phyloP scores from a whole-genome alignment of 2,888 invertebrate genomes.

The Blera fallax region DNA sequence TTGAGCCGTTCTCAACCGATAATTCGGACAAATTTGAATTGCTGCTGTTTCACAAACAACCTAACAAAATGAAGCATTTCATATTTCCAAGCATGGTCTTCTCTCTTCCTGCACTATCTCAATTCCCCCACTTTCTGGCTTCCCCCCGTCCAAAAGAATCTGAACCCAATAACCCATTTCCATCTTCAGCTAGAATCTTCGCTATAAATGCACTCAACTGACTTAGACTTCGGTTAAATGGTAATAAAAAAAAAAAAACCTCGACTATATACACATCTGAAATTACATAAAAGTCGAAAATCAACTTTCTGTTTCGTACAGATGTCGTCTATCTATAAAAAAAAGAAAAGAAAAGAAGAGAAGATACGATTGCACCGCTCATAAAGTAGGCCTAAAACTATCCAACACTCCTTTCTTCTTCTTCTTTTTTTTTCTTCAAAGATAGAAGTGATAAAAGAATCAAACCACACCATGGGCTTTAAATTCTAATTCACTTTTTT shows the following conservation, averaged over 20 bases:
- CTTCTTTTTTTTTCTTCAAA: background rate
- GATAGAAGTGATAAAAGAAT: slow-evolving; percentile 12
- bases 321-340: slow-evolving; percentile 24
- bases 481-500: slow-evolving; percentile 65
- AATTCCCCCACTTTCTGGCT: background rate
- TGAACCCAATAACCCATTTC: slow-evolving; percentile 53
- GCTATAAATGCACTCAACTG: slow-evolving; percentile 25
- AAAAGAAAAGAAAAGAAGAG: background rate
- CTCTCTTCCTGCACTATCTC: background rate
- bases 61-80: too few relatives aligned
- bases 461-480: slow-evolving; percentile 16
- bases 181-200: background rate
- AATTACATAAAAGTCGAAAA: slow-evolving; percentile 50
- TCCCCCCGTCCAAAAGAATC: background rate
- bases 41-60: too few relatives aligned
- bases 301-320: slow-evolving; percentile 67
- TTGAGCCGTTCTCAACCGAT: too few relatives aligned
- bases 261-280: background rate
- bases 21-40: too few relatives aligned
- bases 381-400: slow-evolving; percentile 55
- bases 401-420: slow-evolving; percentile 1
- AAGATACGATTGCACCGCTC: slow-evolving; percentile 19
- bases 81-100: too few relatives aligned
- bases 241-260: background rate
- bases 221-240: background rate